phyloP scores from a whole-genome alignment of 1,140 invertebrate genomes.

The Platyscapa corneri region DNA sequence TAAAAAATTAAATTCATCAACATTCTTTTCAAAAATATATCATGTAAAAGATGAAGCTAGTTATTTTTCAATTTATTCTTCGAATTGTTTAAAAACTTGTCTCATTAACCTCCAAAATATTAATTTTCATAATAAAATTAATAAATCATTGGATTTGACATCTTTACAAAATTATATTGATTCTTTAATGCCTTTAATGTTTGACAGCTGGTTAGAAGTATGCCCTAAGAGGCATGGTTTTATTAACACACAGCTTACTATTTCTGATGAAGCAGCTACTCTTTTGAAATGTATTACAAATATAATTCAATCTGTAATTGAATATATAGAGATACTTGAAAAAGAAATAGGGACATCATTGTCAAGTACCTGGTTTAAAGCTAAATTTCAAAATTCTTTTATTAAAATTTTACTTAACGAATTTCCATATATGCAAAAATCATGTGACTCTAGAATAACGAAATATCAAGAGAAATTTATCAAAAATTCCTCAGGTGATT shows the following conservation, averaged over 20 bases:
- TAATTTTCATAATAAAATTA: constrained; percentile 15
- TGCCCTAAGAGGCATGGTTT: constrained; percentile 70
- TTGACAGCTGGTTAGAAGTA: constrained; percentile 85
- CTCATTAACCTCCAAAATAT: constrained; percentile 57
- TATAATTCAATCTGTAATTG: constrained; percentile 76
- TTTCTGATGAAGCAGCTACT: constrained; percentile 75
- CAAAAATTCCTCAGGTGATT: constrained; percentile 51
- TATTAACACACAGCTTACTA: constrained; percentile 66
- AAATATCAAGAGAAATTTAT: constrained; percentile 62
- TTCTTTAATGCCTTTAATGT: constrained; percentile 80
- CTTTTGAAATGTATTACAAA: constrained; percentile 76
- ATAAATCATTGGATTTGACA: constrained; percentile 54
- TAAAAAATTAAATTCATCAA: constrained; percentile 11
- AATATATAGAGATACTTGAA: constrained; percentile 73
- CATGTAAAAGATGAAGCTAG: constrained; percentile 48
- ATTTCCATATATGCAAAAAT: constrained; percentile 74
- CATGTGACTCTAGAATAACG: constrained; percentile 42
- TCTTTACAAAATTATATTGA: constrained; percentile 74
- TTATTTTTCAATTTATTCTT: constrained; percentile 57
- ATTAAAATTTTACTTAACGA: constrained; percentile 72
- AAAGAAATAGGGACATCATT: constrained; percentile 61
- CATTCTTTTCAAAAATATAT: constrained; percentile 38
- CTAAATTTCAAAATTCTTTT: constrained; percentile 74
- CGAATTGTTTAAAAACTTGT: constrained; percentile 53
- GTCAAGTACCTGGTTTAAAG: constrained; percentile 69